These are phyloP conservation scores for Melanogrammus aeglefinus DNA, from an alignment of 2,797 vertebrate genomes.

Conservation along the genomic window DNA sequence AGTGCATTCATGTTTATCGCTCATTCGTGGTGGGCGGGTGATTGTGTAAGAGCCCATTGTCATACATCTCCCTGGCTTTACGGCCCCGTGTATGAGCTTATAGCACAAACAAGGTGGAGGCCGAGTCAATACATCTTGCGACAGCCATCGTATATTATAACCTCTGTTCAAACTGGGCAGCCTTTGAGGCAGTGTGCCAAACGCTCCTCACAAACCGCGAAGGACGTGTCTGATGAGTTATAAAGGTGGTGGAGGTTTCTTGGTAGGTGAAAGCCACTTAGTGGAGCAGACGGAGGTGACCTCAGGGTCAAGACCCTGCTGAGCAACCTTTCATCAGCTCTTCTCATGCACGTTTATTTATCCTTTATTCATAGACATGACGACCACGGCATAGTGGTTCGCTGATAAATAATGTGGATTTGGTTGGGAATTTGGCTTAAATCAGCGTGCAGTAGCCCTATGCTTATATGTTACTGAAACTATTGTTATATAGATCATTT, in stretches of 20 bases:
- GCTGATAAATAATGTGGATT: not conserved
- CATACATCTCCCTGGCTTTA: not conserved
- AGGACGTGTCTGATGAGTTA: not conserved
- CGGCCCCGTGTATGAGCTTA: not conserved
- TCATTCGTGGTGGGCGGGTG: slow-evolving; percentile 1
- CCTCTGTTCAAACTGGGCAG: slow-evolving; percentile 16
- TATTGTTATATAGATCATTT: not conserved
- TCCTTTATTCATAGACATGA: too few relatives aligned
- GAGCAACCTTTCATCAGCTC: too few relatives aligned
- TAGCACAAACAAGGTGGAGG: slow-evolving; percentile 5
- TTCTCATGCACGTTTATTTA: too few relatives aligned
- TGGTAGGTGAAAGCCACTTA: not conserved
- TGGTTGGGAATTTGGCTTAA: not conserved
- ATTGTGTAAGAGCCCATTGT: not conserved
- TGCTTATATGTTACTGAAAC: not conserved
- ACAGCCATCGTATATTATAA: slow-evolving; percentile 18
- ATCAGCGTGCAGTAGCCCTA: not conserved
- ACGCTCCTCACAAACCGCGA: not conserved
- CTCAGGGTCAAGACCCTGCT: not conserved
- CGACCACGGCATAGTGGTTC: not conserved
- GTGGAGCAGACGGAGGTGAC: not conserved
- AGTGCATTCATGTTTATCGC: slow-evolving; percentile 12
- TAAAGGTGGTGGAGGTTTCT: not conserved
- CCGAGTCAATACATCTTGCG: slow-evolving; percentile 9
- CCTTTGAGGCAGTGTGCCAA: slow-evolving; percentile 3